These are phyloP conservation scores for Plagodis pulveraria DNA, from an alignment of 2,888 invertebrate species.

Conservation along the genomic window DNA sequence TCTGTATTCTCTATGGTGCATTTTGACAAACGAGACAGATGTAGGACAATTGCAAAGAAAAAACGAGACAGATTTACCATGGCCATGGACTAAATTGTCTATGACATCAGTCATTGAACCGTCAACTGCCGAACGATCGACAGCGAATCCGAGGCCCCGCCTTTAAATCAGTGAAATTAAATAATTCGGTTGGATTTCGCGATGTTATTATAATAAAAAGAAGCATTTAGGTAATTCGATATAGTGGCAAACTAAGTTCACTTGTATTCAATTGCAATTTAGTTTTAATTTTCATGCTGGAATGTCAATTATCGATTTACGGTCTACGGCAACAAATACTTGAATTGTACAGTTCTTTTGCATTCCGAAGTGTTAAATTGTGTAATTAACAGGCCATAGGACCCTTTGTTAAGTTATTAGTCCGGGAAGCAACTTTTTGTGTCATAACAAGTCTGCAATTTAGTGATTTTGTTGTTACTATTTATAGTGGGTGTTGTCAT, in stretches of 20 bases:
- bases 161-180: slow-evolving; percentile 73
- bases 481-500: slow-evolving; percentile 87
- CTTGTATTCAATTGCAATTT: slow-evolving; percentile 1
- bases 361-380: slow-evolving; percentile 50
- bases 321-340: slow-evolving; percentile 62
- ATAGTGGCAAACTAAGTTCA: slow-evolving; percentile 13
- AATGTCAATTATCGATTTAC: slow-evolving; percentile 74
- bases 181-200: slow-evolving; percentile 73
- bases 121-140: slow-evolving; percentile 76
- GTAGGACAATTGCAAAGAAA: background rate
- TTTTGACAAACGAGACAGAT: slow-evolving; percentile 4
- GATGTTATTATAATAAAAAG: slow-evolving; percentile 74
- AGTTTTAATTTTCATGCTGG: slow-evolving; percentile 32
- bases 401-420: slow-evolving; percentile 42
- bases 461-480: slow-evolving; percentile 79
- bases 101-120: slow-evolving; percentile 70
- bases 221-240: slow-evolving; percentile 66
- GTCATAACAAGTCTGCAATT: slow-evolving; percentile 57
- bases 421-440: slow-evolving; percentile 52
- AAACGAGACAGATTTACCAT: slow-evolving; percentile 16
- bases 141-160: slow-evolving; percentile 78
- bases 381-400: slow-evolving; percentile 47
- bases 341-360: slow-evolving; percentile 63
- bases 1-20: slow-evolving; percentile 19
- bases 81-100: slow-evolving; percentile 48